Percentiles rank a stretch among this genome's conserved stretches.
phyloP scores from a whole-genome alignment of 2,113 vertebrate genomes.

The Nesogale talazaci region DNA sequence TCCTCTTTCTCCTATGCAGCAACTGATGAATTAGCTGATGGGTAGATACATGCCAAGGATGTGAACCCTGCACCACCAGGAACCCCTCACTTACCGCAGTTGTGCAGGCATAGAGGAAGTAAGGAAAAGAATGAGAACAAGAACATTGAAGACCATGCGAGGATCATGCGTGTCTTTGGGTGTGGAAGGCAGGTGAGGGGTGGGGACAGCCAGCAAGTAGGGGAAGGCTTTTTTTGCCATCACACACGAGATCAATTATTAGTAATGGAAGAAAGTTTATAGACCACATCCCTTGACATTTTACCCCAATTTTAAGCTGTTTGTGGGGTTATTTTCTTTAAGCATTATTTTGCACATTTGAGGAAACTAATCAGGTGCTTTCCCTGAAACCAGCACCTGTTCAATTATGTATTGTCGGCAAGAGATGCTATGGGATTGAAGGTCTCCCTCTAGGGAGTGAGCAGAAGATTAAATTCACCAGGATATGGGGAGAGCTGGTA shows the following conservation, averaged over 20 bases:
- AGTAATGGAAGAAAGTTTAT: not conserved
- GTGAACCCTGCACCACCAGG: too few species aligned
- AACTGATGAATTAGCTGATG: too few species aligned
- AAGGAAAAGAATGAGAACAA: not conserved
- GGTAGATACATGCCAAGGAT: too few species aligned
- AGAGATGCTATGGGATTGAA: not conserved
- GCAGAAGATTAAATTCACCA: not conserved
- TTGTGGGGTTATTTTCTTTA: not conserved
- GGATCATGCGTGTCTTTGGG: too few species aligned
- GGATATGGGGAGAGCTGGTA: not conserved
- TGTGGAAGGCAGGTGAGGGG: too few species aligned
- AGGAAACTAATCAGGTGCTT: slow-evolving; percentile 29
- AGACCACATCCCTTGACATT: not conserved
- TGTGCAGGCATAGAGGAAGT: not conserved
- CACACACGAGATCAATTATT: not conserved
- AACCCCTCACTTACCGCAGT: too few species aligned
- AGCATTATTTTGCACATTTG: slow-evolving; percentile 43
- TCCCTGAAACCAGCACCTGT: slow-evolving; percentile 16
- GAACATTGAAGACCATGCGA: not conserved
- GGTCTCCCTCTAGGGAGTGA: not conserved
- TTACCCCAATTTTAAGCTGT: not conserved
- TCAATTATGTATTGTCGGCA: not conserved
- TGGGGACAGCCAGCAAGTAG: not conserved
- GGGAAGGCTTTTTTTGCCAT: not conserved
- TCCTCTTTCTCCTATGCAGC: too few species aligned